Percentiles rank a stretch among this genome's conserved stretches.
Conservation (phyloP, 1,140 invertebrate species). For the Drosophila busckii region DNA sequence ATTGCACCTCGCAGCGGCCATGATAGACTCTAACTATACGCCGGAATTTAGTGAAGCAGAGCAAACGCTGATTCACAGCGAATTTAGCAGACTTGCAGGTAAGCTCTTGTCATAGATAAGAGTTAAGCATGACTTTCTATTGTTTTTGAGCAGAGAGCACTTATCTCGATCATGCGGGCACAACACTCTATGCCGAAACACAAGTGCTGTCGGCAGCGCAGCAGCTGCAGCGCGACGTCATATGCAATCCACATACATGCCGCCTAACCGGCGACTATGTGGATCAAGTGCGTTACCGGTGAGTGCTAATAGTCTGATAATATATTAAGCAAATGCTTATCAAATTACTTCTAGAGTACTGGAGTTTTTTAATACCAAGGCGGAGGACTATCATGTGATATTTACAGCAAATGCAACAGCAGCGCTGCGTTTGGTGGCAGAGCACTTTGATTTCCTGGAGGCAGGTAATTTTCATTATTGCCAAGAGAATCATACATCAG, state of each 20-base stretch:
- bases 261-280: slow-evolving; percentile 88
- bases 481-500: slow-evolving; percentile 96
- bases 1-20: too few relatives aligned
- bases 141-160: slow-evolving; percentile 81
- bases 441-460: slow-evolving; percentile 85
- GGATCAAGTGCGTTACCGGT: slow-evolving; percentile 89
- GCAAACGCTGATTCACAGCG: slow-evolving; percentile 79
- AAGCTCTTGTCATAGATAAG: slow-evolving; percentile 45
- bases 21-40: too few relatives aligned
- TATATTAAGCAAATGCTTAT: background rate
- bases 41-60: slow-evolving; percentile 71
- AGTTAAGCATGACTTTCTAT: background rate
- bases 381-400: slow-evolving; percentile 90
- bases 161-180: slow-evolving; percentile 95
- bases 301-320: slow-evolving; percentile 34
- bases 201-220: slow-evolving; percentile 85
- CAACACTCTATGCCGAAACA: slow-evolving; percentile 88
- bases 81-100: slow-evolving; percentile 81
- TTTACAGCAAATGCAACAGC: slow-evolving; percentile 95
- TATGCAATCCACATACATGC: slow-evolving; percentile 94
- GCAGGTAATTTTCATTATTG: slow-evolving; percentile 88
- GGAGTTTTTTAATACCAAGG: slow-evolving; percentile 89
- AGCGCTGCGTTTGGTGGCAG: slow-evolving; percentile 89
- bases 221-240: slow-evolving; percentile 85
- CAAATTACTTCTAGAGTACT: slow-evolving; percentile 83